These are phyloP conservation scores for Cettia cetti DNA, from an alignment of 2,113 vertebrate genomes.

Conservation along the genomic window DNA sequence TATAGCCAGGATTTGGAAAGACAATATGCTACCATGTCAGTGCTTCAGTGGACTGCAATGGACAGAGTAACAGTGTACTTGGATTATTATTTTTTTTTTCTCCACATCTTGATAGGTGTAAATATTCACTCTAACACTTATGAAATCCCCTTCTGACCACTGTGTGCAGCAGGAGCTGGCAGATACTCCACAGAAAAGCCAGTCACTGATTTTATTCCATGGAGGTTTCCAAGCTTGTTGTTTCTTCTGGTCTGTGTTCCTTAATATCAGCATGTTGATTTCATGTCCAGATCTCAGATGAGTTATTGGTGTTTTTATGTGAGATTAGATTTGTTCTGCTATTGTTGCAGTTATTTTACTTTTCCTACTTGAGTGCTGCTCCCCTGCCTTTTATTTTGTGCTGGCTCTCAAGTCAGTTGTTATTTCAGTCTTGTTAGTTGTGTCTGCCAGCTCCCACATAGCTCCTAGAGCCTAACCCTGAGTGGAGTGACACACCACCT, in stretches of 20 bases:
- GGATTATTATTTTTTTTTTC: neutral
- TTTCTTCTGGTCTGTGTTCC: neutral
- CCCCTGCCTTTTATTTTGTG: conserved; percentile 7
- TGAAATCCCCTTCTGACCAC: neutral
- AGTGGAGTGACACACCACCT: neutral
- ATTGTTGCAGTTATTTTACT: conserved; percentile 18
- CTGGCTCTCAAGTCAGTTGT: neutral
- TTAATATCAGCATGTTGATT: neutral
- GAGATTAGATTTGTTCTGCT: conserved; percentile 20
- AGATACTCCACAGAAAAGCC: neutral
- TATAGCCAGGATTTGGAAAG: neutral
- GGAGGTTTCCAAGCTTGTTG: neutral
- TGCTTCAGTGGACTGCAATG: neutral
- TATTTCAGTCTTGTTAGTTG: conserved; percentile 13
- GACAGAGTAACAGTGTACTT: neutral
- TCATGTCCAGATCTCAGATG: neutral
- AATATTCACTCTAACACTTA: neutral
- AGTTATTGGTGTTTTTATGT: neutral
- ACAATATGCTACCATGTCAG: neutral
- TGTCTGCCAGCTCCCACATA: conserved; percentile 1
- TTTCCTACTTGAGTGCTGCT: neutral
- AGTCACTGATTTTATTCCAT: neutral
- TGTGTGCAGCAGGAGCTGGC: neutral
- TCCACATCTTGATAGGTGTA: neutral
- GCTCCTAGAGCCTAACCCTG: neutral